Evolutionary conservation across 1,140 invertebrate species (phyloP).

Genomic region (Asobara japonica): DNA sequence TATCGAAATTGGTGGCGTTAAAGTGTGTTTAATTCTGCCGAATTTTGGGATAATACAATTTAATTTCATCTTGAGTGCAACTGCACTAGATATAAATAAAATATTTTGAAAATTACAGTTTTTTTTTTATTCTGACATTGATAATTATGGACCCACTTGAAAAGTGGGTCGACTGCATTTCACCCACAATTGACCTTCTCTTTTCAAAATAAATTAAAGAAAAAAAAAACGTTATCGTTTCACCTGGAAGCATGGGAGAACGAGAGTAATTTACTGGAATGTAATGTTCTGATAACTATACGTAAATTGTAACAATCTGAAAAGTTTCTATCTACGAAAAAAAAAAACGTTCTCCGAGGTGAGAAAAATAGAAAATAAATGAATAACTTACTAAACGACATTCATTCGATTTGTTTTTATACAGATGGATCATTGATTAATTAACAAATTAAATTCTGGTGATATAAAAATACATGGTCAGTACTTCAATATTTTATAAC

Average conservation of each 20-base stretch:
- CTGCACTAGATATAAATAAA: neutral
- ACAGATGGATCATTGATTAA: neutral
- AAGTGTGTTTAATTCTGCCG: neutral
- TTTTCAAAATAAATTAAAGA: neutral
- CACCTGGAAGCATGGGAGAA: neutral
- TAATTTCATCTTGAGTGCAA: neutral
- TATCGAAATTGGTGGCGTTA: too few species aligned
- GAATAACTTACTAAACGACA: constrained; percentile 2
- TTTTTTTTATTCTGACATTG: neutral
- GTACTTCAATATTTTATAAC: neutral
- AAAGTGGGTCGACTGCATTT: too few species aligned
- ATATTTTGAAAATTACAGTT: neutral
- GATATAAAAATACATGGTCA: neutral
- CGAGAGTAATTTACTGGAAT: constrained; percentile 3
- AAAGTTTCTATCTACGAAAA: constrained; percentile 6
- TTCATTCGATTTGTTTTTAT: neutral
- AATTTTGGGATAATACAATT: neutral
- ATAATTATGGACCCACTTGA: too few species aligned
- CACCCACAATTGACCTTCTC: neutral
- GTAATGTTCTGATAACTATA: constrained; percentile 9
- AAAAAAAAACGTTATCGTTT: neutral
- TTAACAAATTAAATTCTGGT: neutral
- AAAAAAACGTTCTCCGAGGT: neutral
- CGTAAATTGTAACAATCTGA: constrained; percentile 10
- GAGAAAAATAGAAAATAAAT: constrained; percentile 14